Evolutionary conservation across 2,888 invertebrate species (phyloP), one percentile per base, ranked within the genome.

Genomic region (Microplitis manilae): DNA sequence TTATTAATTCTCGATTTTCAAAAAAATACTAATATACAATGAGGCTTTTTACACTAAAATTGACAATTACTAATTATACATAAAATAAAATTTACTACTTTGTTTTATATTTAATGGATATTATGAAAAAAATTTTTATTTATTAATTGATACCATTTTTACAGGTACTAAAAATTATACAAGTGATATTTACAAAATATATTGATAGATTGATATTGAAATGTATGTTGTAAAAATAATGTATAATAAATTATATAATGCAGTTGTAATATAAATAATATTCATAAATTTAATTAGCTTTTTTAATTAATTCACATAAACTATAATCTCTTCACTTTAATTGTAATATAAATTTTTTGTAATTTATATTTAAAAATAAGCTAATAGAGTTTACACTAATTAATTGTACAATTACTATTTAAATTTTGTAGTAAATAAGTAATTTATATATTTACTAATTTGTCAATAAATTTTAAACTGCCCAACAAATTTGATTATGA

Each of bases 211-310:
- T 50, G 50, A 72, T 72, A 39, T 74, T 73, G 41, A 59, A 67
- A 76, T 72, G 70, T 77, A 77, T 68, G 30, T 76, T 38, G 62
- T 61, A 77, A 75, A 77, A 61, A 65, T 75, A 69, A 60, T 77
- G 70, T 76, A 78, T 73, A 70, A 69, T 77, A 79, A 76, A 79
- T 76, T 78, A 79, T 79, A 76, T 76, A 68, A 76, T 73, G 9
- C 71, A 67, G 68, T 78, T 79, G 79, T 78, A 78, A 79, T 60
- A 75, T 40, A n/a, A 61, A 75, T 64, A 17, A 41, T 41, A 67
- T 5, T 38, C 8, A 68, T 39, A 9, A 70, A 70, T 76, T 65
- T 38, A 64, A 59, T 8, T 0, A 60, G 39, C 20, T 20, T 75
- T 38, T 60, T 59, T 9, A 6, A 59, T 59, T 13, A 9, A 59